Evolutionary conservation across 2,797 vertebrate genomes (phyloP).

Genomic region (Glyptemys insculpta): DNA sequence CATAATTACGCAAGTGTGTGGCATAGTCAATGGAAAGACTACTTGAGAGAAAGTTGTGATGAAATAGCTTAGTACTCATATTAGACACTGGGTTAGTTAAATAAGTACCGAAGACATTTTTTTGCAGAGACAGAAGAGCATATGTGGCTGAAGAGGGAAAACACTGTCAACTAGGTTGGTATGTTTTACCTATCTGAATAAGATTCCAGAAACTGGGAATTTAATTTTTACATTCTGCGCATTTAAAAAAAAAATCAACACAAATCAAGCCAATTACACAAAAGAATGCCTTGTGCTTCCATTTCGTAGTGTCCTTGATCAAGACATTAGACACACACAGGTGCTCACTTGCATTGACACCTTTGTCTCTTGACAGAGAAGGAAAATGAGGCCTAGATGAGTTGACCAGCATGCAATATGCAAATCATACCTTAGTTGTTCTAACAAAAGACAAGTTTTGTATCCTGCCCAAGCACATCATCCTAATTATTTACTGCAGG

Average conservation of each 20-base stretch:
- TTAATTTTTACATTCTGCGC: constrained; percentile 19
- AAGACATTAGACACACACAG: constrained; percentile 16
- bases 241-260: constrained; percentile 24
- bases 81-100: not conserved
- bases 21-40: not conserved
- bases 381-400: not conserved
- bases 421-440: not conserved
- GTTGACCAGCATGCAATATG: not conserved
- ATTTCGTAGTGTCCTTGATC: not conserved
- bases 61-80: not conserved
- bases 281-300: constrained; percentile 18
- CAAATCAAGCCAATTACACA: constrained; percentile 3
- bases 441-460: constrained; percentile 18
- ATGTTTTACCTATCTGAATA: not conserved
- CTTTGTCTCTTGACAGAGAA: not conserved
- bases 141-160: not conserved
- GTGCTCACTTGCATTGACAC: not conserved
- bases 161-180: not conserved
- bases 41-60: not conserved
- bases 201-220: not conserved
- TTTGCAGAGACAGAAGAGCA: not conserved
- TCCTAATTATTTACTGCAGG: constrained; percentile 56
- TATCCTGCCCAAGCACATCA: not conserved
- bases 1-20: not conserved
- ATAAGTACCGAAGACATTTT: not conserved